Conservation (phyloP, 2,888 invertebrate species). For the Geophilus truncorum region DNA sequence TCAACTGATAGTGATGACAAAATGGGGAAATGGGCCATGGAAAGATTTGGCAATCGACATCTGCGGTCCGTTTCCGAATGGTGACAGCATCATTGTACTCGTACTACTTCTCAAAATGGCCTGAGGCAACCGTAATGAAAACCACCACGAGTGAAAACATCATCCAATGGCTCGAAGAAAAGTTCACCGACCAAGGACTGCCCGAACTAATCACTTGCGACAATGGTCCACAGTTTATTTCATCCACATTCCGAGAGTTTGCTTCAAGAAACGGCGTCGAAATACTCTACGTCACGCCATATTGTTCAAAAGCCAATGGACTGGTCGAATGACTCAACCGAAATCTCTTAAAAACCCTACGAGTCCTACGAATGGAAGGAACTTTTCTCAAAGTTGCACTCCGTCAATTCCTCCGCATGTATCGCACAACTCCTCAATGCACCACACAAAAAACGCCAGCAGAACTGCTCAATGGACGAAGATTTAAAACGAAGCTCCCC, state of each 20-base stretch:
- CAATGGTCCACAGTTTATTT: background rate
- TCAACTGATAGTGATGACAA: background rate
- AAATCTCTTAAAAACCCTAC: no score
- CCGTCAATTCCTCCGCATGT: no score
- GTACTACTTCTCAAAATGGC: background rate
- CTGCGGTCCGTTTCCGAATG: background rate
- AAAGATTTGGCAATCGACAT: background rate
- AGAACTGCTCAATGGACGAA: no score
- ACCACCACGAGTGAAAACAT: background rate
- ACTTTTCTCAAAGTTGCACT: no score
- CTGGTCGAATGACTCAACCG: background rate
- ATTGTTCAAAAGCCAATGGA: background rate
- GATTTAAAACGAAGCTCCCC: no score
- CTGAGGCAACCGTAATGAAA: background rate
- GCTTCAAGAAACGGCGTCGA: background rate
- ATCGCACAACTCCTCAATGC: no score
- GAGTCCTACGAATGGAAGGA: no score
- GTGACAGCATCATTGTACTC: no score
- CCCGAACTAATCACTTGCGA: background rate
- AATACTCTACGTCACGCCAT: no score
- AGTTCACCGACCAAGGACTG: background rate
- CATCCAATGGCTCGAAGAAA: background rate
- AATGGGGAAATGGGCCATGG: background rate
- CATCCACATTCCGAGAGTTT: background rate
- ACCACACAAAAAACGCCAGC: no score